A percentile compares a stretch with the other conserved stretches of the same genome.
Conservation (phyloP, 2,888 invertebrate genomes). For the Stegana nigrithorax region DNA sequence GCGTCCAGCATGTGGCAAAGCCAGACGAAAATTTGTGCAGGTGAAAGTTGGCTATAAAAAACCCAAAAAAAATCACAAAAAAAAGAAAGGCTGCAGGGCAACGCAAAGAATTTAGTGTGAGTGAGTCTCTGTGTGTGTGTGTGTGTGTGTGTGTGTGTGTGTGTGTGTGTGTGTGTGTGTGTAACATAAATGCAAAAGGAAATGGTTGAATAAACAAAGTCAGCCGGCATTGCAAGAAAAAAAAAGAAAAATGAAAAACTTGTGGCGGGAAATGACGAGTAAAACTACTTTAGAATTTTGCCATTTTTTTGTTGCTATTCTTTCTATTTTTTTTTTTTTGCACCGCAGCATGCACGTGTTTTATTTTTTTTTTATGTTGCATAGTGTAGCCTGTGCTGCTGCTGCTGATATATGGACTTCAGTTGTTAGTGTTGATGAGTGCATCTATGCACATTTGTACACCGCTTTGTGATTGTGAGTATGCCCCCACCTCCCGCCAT, state of each 20-base stretch:
- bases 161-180: background rate
- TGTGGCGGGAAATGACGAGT: constrained; percentile 13
- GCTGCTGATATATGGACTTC: background rate
- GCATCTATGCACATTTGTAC: background rate
- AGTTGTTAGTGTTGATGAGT: background rate
- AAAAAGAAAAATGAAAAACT: background rate
- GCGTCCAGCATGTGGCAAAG: background rate
- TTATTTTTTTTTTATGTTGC: too few species aligned
- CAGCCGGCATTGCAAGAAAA: background rate
- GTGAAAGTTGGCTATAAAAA: constrained; percentile 4
- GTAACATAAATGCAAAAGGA: constrained; percentile 14
- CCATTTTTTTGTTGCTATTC: background rate
- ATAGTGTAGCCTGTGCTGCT: too few species aligned
- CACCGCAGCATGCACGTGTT: background rate
- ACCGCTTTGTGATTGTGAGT: background rate
- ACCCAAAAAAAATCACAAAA: background rate
- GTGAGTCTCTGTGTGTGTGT: too few species aligned
- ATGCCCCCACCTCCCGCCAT: too few species aligned
- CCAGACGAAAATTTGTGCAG: background rate
- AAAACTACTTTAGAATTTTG: constrained; percentile 8
- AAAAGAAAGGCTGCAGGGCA: too few species aligned
- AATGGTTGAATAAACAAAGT: constrained; percentile 37
- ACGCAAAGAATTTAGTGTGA: too few species aligned
- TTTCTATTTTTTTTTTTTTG: background rate
- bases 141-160: too few species aligned